phyloP scores from a whole-genome alignment of 2,113 vertebrate species.

The Neolamprologus toae region DNA sequence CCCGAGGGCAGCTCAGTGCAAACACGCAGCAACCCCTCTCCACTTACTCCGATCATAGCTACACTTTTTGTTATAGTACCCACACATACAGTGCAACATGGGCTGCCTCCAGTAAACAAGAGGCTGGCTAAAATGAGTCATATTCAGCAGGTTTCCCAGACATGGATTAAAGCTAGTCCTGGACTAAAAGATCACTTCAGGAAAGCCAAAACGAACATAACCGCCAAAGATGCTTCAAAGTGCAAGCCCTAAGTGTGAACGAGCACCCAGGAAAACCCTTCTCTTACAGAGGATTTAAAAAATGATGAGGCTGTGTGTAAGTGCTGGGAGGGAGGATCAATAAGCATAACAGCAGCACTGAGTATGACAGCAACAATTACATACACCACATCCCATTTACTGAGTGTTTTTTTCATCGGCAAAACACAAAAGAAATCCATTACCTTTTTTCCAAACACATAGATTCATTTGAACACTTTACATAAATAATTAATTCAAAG shows the following conservation, averaged over 20 bases:
- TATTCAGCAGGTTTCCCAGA: not conserved
- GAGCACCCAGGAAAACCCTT: not conserved
- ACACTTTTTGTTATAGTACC: constrained; percentile 8
- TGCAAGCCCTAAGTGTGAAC: not conserved
- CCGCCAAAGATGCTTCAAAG: not conserved
- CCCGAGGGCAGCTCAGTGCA: constrained; percentile 63
- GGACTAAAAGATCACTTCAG: not conserved
- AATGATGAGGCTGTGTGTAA: constrained; percentile 1
- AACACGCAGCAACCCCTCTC: constrained; percentile 54
- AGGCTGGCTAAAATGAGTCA: not conserved
- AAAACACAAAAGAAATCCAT: constrained; percentile 52
- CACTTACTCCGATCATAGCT: constrained; percentile 35
- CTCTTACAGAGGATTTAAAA: not conserved
- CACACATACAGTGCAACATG: not conserved
- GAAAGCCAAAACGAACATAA: not conserved
- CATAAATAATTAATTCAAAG: constrained; percentile 67
- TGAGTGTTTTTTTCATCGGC: constrained; percentile 35
- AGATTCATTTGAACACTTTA: constrained; percentile 56
- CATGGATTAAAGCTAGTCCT: not conserved
- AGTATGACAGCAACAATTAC: constrained; percentile 62
- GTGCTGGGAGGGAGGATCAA: constrained; percentile 32
- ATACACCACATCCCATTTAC: constrained; percentile 57
- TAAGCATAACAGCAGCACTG: constrained; percentile 52
- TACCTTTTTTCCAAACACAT: constrained; percentile 46
- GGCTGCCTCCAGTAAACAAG: not conserved